A percentile compares a stretch with the other conserved stretches of the same genome.
Evolutionary conservation across 2,888 invertebrate species (phyloP).

Genomic region (Drosophila borealis): DNA sequence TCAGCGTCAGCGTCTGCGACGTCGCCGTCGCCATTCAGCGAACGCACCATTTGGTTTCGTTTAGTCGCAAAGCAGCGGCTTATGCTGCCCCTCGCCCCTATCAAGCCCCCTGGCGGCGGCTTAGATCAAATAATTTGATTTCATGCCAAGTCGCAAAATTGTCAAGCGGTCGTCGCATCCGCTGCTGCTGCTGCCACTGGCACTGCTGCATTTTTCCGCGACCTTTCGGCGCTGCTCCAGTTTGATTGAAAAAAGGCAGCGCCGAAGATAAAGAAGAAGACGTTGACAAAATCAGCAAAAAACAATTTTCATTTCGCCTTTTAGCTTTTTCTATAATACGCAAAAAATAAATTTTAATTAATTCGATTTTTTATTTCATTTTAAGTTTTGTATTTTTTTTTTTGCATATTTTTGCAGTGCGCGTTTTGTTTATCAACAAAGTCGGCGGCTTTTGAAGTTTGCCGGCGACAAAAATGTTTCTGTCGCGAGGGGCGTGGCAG

Average conservation of each 20-base stretch:
- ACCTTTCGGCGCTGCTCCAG: conserved; percentile 59
- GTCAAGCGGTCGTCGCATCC: conserved; percentile 77
- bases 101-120: conserved; percentile 64
- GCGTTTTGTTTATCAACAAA: conserved; percentile 67
- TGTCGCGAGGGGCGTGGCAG: not conserved
- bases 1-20: conserved; percentile 23
- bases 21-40: conserved; percentile 19
- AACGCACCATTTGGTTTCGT: conserved; percentile 82
- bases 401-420: conserved; percentile 43
- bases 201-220: conserved; percentile 38
- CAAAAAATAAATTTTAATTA: conserved; percentile 63
- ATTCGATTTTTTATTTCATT: conserved; percentile 50
- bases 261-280: conserved; percentile 4
- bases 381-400: conserved; percentile 2
- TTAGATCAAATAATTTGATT: conserved; percentile 83
- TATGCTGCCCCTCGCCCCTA: conserved; percentile 3
- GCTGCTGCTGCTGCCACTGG: conserved; percentile 31
- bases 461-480: conserved; percentile 49
- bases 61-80: conserved; percentile 59
- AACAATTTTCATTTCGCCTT: conserved; percentile 55
- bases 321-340: conserved; percentile 49
- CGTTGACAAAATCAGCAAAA: conserved; percentile 25
- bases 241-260: conserved; percentile 55
- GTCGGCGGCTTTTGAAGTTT: conserved; percentile 53
- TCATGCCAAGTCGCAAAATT: conserved; percentile 83